These are phyloP conservation scores for Ahaetulla prasina DNA, from an alignment of 2,113 vertebrate genomes.

Conservation along the genomic window DNA sequence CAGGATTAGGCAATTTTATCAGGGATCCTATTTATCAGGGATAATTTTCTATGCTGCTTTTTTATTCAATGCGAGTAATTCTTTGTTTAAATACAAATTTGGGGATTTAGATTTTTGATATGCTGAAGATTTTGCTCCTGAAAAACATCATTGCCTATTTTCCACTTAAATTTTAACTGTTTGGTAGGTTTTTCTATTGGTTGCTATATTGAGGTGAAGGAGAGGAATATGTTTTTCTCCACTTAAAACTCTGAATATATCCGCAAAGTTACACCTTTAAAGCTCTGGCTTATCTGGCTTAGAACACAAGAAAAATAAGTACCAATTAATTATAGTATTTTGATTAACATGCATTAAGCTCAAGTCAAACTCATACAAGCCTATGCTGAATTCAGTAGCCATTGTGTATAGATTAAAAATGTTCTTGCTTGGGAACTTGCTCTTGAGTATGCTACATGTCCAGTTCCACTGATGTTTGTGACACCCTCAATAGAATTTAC, in stretches of 20 bases:
- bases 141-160: background rate
- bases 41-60: slow-evolving; percentile 24
- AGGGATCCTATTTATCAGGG: slow-evolving; percentile 27
- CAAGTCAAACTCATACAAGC: background rate
- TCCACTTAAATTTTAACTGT: background rate
- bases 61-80: slow-evolving; percentile 20
- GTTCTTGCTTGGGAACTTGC: background rate
- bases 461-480: background rate
- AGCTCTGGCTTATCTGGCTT: background rate
- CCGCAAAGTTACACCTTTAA: background rate
- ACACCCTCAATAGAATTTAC: background rate
- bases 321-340: background rate
- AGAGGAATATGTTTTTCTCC: background rate
- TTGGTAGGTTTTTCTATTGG: background rate
- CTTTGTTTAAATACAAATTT: slow-evolving; percentile 20
- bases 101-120: slow-evolving; percentile 24
- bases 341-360: background rate
- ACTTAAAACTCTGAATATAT: background rate
- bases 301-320: background rate
- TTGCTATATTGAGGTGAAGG: background rate
- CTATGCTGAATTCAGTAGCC: background rate
- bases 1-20: slow-evolving; percentile 18
- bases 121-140: background rate
- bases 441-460: background rate
- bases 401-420: background rate